Base-by-base conservation (phyloP, 2,113 vertebrate species). In the Catharus bicknelli region DNA sequence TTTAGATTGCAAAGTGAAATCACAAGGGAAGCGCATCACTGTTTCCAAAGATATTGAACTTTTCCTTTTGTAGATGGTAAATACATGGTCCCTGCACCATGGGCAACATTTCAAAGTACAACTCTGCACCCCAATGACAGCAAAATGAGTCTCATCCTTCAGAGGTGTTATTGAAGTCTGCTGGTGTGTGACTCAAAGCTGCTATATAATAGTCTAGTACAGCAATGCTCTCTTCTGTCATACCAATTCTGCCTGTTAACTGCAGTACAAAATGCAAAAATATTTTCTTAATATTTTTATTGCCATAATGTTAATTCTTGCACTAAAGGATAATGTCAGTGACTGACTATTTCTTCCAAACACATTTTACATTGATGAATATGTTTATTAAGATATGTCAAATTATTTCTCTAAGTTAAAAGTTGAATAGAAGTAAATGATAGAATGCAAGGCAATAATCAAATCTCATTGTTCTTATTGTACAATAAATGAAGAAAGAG, bases 361-460 rank as follows among this genome's bases (percentile, higher is more conserved):
- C 70, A 53, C 30, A 27, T 69, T 82, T 94, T 78, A 57, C n/a
- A 15, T 25, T 87, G 89, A 83, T 96, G 57, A 96, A 63, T 94
- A 87, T 87, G 86, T 90, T 90, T 95, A 77, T 93, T 91, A 94
- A 93, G 79, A 85, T 82, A 96, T 80, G 55, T 93, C 95, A 96
- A 88, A 95, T 50, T 16, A 66, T 90, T 58, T 88, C 89, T 69
- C 54, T 90, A 73, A 95, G 95, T 92, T 95, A 94, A 96, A 88
- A 92, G 81, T 54, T 79, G 74, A 84, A 62, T 73, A 64, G 74
- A 84, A 90, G 66, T 75, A 96, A 90, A 96, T 90, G 34, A 95
- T 73, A 92, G 84, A 62, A 92, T 94, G 62, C 50, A 81, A 94
- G 30, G 82, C 78, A 82, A 80, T 72, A 92, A 96, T 92, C 74